Conservation (phyloP, 2,888 invertebrate genomes). For the Agelastica alni region DNA sequence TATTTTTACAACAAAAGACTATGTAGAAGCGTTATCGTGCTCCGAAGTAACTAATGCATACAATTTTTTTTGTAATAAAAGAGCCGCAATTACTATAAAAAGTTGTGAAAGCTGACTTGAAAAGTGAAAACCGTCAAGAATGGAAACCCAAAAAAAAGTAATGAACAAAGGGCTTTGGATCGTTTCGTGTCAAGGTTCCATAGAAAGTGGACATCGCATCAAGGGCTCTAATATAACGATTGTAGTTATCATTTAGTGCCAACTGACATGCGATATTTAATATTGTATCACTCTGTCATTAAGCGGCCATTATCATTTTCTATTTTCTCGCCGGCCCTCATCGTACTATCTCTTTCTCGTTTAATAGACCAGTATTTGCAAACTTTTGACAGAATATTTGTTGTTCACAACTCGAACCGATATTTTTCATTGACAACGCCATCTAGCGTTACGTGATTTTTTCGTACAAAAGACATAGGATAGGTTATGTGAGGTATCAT, state of each 20-base stretch:
- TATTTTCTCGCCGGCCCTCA: slow-evolving; percentile 3
- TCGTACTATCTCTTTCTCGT: not conserved
- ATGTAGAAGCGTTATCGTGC: too few relatives aligned
- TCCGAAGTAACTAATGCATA: too few relatives aligned
- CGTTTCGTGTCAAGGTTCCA: slow-evolving; percentile 25
- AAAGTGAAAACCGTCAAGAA: slow-evolving; percentile 2
- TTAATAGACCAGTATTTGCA: not conserved
- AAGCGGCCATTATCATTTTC: slow-evolving; percentile 41
- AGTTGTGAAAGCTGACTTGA: not conserved
- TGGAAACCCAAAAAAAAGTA: not conserved
- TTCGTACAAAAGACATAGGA: too few relatives aligned
- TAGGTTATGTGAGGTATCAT: too few relatives aligned
- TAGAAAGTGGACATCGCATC: slow-evolving; percentile 27
- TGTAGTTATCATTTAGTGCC: slow-evolving; percentile 29
- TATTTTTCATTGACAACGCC: too few relatives aligned
- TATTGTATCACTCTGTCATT: slow-evolving; percentile 44
- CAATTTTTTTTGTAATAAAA: too few relatives aligned
- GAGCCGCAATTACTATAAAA: too few relatives aligned
- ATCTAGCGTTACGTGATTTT: too few relatives aligned
- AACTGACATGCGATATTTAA: slow-evolving; percentile 41
- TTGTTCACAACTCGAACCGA: too few relatives aligned
- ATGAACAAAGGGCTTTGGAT: slow-evolving; percentile 19
- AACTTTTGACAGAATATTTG: too few relatives aligned
- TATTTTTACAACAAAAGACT: too few relatives aligned
- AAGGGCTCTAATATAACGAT: slow-evolving; percentile 24